Base-by-base conservation (phyloP, 2,888 invertebrate species). In the Sarcophaga rosellei region DNA sequence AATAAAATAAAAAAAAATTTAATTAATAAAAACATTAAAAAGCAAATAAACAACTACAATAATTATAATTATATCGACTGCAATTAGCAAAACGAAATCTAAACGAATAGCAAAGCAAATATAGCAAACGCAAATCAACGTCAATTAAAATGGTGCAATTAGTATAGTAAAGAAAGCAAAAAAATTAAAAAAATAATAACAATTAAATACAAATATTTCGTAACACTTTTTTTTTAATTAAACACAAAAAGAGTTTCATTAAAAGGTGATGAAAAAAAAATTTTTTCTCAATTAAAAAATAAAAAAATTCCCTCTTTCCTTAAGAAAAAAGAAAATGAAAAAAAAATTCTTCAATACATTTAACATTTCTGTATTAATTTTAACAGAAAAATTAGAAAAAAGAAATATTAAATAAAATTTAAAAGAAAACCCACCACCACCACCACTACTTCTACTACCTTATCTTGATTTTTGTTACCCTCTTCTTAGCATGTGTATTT, bases 81-180 rank as follows among this genome's bases (percentile, higher is more conserved):
- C 17, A 15, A 53, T 53, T 53, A 53, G 66, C 53, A 63, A 63
- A 45, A 72, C 15, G 57, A 72, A 70, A 68, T 65, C 61, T 61
- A 63, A 70, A 53, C 25, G 12, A 6, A 72, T 66, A 68, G 59
- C 61, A 47, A 62, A 70, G 44, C 23, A 6, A 6, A 17, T 12
- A 70, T n/a, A 59, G 47, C 20, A 61, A 68, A 12, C 72, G 62
- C 10, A 17, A 59, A 81, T 65, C 68, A 84, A 83, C 35, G 86
- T 86, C 84, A 86, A 84, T 84, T 84, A 84, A 78, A 74, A 86
- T 45, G 69, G 81, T 84, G 86, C 78, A 86, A 81, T 81, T 76
- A 84, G 62, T 66, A 65, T 25, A 75, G 25, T 72, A n/a, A 65
- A 44, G 62, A 63, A 15, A 53, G 17, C 17, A 53, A 53, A 53